Evolutionary conservation across 2,113 vertebrate genomes (phyloP).

Genomic region (Phrynocephalus versicolor): DNA sequence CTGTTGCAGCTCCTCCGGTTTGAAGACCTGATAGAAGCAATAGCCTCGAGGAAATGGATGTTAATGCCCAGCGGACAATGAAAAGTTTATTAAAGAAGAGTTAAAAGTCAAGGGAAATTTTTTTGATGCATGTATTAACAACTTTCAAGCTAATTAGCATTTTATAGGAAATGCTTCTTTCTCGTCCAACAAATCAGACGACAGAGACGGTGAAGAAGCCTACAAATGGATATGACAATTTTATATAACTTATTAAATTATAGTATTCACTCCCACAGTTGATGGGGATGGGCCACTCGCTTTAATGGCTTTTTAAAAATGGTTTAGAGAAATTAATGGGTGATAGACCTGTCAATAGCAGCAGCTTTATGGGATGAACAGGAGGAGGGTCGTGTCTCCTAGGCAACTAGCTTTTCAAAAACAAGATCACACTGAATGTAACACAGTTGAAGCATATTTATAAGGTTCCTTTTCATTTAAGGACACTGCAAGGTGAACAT

Average conservation of each 20-base stretch:
- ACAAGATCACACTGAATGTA: neutral
- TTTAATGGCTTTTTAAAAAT: neutral
- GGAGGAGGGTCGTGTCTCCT: neutral
- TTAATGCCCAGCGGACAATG: neutral
- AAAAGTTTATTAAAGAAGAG: neutral
- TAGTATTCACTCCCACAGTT: neutral
- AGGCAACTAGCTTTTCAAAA: neutral
- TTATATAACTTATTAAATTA: neutral
- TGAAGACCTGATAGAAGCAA: conserved; percentile 13
- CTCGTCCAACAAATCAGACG: neutral
- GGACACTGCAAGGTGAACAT: neutral
- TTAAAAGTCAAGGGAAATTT: neutral
- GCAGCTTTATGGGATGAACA: neutral
- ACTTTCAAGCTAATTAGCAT: neutral
- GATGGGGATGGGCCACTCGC: too few species aligned
- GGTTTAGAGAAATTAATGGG: neutral
- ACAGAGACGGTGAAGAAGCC: neutral
- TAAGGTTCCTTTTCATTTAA: neutral
- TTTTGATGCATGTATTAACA: neutral
- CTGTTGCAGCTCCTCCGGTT: conserved; percentile 2
- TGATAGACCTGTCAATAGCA: neutral
- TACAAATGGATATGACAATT: neutral
- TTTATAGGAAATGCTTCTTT: neutral
- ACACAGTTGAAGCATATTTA: neutral
- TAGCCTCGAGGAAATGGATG: neutral